Base-by-base conservation (phyloP, 1,140 invertebrate genomes). In the Protaetia brevitarsis region DNA sequence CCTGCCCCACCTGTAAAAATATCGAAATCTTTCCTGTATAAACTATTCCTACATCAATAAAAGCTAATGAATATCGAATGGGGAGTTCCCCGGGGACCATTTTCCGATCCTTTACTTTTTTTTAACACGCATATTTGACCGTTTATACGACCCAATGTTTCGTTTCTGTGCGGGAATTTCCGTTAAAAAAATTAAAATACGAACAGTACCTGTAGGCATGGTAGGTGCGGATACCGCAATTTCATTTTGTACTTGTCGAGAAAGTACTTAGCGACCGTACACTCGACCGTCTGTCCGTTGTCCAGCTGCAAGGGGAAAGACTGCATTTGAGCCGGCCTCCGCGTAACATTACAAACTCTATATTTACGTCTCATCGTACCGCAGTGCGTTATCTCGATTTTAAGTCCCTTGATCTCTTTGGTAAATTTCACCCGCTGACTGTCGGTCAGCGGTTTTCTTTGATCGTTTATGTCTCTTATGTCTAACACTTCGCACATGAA, bases 401-500 rank as follows among this genome's bases (percentile, higher is more conserved):
- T 99, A 19, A 99, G 84, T 66, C 97, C 96, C 85, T 99, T 99
- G 69, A 99, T 99, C 88, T 99, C 98, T 86, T 99, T 99, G 69
- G 98, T 99, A 83, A 99, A 99, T 82, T 99, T 99, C 27, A 99
- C 97, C 76, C 98, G 85, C 77, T 99, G 97, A 28, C 97, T 99
- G 82, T 99, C 98, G 26, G 96, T 98, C 31, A 99, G 83, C 26
- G 97, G 96, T 81, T 97, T 96, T 66, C 96, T 88, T 79, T 89
- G 88, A 75, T 99, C 97, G 76, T 94, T 94, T 66, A 99, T 93
- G 74, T 99, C 96, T 77, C 96, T 86, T 57, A 99, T 95, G 77
- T 99, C 98, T 70, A 99, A 83, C 36, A 99, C 97, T 85, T 99
- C 98, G 81, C 96, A 99, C 94, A 99, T 97, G 79, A 99, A 99